phyloP scores from a whole-genome alignment of 1,140 invertebrate genomes.

The Stegodyphus dumicola region DNA sequence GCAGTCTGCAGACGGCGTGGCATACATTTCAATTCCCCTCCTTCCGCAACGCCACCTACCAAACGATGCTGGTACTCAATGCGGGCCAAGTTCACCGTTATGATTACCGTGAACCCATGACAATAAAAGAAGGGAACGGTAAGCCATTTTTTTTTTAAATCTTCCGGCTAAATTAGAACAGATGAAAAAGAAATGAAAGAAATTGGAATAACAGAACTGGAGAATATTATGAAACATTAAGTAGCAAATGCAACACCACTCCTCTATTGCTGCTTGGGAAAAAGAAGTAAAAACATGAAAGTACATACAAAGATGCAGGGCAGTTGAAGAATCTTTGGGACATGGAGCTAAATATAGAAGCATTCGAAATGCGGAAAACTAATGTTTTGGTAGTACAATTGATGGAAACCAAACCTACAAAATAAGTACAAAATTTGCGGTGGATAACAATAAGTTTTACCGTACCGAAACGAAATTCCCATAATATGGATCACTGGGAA shows the following conservation, averaged over 20 bases:
- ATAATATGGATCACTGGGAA: slow-evolving; percentile 27
- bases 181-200: slow-evolving; percentile 2
- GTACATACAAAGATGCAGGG: neutral
- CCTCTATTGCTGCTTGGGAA: slow-evolving; percentile 23
- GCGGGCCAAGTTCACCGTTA: slow-evolving; percentile 56
- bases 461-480: neutral
- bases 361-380: slow-evolving; percentile 2
- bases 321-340: neutral
- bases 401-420: slow-evolving; percentile 8
- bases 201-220: neutral
- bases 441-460: slow-evolving; percentile 6
- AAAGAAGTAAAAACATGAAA: slow-evolving; percentile 12
- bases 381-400: slow-evolving; percentile 32
- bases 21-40: slow-evolving; percentile 20
- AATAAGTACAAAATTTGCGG: slow-evolving; percentile 45
- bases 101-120: neutral
- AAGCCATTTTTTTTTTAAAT: neutral
- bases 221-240: slow-evolving; percentile 29
- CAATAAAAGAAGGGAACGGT: slow-evolving; percentile 2
- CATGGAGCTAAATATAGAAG: slow-evolving; percentile 42
- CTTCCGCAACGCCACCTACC: neutral
- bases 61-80: neutral
- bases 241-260: slow-evolving; percentile 19
- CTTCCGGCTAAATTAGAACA: slow-evolving; percentile 51
- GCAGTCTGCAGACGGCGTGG: slow-evolving; percentile 17